Conservation (phyloP, 2,888 invertebrate genomes). For the Falcaria lacertinaria region DNA sequence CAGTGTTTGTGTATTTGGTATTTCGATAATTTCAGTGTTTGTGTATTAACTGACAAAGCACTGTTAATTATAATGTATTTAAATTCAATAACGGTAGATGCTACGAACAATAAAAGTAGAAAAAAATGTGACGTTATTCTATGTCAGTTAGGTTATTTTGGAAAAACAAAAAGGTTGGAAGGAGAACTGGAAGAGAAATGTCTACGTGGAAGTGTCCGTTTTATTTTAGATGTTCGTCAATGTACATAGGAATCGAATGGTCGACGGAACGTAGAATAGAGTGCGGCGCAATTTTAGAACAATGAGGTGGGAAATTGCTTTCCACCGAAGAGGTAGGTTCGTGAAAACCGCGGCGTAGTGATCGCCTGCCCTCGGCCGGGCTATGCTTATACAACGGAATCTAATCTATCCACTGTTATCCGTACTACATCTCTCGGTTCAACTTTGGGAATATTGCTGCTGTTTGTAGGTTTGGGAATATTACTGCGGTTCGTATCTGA, state of each 20-base stretch:
- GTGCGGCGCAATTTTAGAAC: constrained; percentile 63
- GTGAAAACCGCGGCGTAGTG: constrained; percentile 13
- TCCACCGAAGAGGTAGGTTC: constrained; percentile 30
- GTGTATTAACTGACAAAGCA: too few species aligned
- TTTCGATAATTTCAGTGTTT: too few species aligned
- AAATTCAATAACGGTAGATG: too few species aligned
- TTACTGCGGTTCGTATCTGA: too few species aligned
- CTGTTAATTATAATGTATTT: too few species aligned
- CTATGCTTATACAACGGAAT: constrained; percentile 11
- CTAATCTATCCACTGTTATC: constrained; percentile 13
- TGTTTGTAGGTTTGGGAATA: not conserved
- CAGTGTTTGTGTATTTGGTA: too few species aligned
- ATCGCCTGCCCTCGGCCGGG: constrained; percentile 7
- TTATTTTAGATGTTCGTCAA: constrained; percentile 46
- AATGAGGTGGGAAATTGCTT: constrained; percentile 67
- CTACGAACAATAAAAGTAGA: not conserved
- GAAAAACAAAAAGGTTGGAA: not conserved
- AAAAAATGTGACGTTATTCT: not conserved
- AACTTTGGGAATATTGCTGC: not conserved
- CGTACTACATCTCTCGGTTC: not conserved
- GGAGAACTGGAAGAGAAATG: constrained; percentile 3
- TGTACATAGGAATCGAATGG: constrained; percentile 34
- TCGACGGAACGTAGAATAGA: constrained; percentile 35
- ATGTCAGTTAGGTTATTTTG: not conserved
- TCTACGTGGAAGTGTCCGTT: constrained; percentile 21